Percentiles rank a stretch among this genome's conserved stretches.
These are phyloP conservation scores for Lacanobia oleracea DNA, from an alignment of 2,888 invertebrate genomes.

Conservation along the genomic window DNA sequence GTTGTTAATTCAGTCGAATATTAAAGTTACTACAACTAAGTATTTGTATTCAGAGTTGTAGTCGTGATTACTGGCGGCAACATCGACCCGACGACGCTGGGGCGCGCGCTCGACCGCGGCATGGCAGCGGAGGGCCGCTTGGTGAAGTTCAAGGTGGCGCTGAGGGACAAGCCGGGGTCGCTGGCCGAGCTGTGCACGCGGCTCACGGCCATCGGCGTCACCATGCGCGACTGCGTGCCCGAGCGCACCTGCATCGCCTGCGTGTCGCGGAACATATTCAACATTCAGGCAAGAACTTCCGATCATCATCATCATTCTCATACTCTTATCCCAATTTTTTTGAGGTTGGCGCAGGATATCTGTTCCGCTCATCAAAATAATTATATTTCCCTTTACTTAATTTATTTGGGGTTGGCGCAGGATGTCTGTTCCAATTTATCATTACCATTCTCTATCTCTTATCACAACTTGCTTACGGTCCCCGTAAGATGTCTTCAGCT, in stretches of 20 bases:
- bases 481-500: neutral
- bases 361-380: neutral
- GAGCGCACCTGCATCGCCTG: constrained; percentile 97
- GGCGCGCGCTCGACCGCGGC: constrained; percentile 96
- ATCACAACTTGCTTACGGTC: no score
- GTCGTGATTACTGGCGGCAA: constrained; percentile 96
- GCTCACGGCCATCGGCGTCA: constrained; percentile 94
- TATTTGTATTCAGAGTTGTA: constrained; percentile 92
- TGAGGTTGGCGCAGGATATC: neutral
- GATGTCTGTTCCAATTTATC: neutral
- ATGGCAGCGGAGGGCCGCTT: constrained; percentile 96
- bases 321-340: no score
- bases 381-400: neutral
- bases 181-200: constrained; percentile 95
- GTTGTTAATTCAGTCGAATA: no score
- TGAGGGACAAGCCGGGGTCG: constrained; percentile 96
- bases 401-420: no score
- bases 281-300: constrained; percentile 74
- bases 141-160: constrained; percentile 90
- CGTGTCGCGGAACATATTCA: constrained; percentile 93
- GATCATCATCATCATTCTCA: neutral
- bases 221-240: constrained; percentile 98
- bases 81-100: constrained; percentile 97
- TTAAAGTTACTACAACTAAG: no score
- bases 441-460: neutral